Evolutionary conservation across 2,797 vertebrate genomes (phyloP), one percentile per base, ranked within the genome.

Genomic region (Schizothorax lantsangensis): DNA sequence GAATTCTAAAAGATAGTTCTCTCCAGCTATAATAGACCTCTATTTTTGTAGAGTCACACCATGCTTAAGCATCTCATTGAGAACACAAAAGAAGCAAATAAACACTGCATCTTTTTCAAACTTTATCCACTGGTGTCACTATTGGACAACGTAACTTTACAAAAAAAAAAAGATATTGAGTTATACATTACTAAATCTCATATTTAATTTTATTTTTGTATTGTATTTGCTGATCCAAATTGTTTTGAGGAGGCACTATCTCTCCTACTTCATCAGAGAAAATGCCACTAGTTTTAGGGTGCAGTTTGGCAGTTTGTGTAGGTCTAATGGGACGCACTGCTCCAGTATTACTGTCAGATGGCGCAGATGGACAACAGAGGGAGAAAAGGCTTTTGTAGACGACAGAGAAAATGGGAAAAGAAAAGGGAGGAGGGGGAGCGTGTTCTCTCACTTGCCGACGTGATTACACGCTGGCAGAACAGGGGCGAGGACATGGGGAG

Each of bases 381-480:
- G 68, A 88, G 83, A 89, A 85, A 71, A 73, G 80, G 54, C 77
- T 74, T 40, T 84, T 30, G 43, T 66, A 75, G 73, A 79, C 17
- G 43, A 81, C n/a, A 49, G 72, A 79, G 38, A 80, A 81, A 71
- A 54, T 69, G 82, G 69, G 77, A 72, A 40, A 75, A 62, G 59
- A 52, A 87, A 80, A 78, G 52, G 77, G 69, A 64, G 15, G 11
- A 45, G 40, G 43, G 88, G 89, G 75, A 90, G 85, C 15, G 14
- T 89, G 88, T 91, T 90, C 86, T 79, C 64, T 68, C 64, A 64
- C 82, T 80, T 57, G 93, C 92, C 92, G 87, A 80, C 88, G 84
- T 91, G 92, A 92, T 88, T 89, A 91, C 88, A 91, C 23, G 36
- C 92, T 93, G 93, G 93, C 93, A 93, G 88, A 78, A 85, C 90